phyloP scores from a whole-genome alignment of 2,888 invertebrate species.

The Caenorhabditis macrosperma region DNA sequence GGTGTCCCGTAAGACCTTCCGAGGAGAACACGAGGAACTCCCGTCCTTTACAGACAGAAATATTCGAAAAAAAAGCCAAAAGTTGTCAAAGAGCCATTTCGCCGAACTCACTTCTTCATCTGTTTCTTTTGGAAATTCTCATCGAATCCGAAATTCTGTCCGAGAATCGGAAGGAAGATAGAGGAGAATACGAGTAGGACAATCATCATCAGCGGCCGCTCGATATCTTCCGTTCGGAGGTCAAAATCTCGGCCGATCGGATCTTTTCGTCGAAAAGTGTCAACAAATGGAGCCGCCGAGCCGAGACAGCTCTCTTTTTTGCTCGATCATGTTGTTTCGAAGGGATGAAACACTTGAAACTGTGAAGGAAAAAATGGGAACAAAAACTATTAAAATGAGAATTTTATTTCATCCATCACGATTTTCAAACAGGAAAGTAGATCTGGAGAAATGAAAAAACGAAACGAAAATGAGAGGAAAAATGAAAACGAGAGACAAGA shows the following conservation, averaged over 20 bases:
- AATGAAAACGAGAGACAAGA: not conserved
- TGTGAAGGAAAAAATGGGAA: not conserved
- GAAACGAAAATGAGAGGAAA: not conserved
- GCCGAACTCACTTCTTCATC: constrained; percentile 29
- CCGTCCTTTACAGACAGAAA: no score
- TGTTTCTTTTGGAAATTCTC: constrained; percentile 45
- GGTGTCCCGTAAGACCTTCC: no score
- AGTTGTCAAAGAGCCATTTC: not conserved
- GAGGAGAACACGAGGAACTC: no score
- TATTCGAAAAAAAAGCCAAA: not conserved
- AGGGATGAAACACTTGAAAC: not conserved
- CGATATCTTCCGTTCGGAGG: not conserved
- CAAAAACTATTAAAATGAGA: constrained; percentile 10
- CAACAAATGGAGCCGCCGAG: constrained; percentile 17
- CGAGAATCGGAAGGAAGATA: not conserved
- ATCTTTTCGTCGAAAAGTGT: constrained; percentile 31
- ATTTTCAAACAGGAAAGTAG: constrained; percentile 6
- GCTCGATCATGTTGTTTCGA: constrained; percentile 15
- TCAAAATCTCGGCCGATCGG: constrained; percentile 1
- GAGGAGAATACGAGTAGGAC: not conserved
- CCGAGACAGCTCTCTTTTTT: not conserved
- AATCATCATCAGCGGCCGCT: not conserved
- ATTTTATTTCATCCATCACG: constrained; percentile 38
- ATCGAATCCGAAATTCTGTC: constrained; percentile 33
- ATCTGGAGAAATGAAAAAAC: not conserved